phyloP scores from a whole-genome alignment of 2,888 invertebrate species.

The Tuberolachnus salignus region DNA sequence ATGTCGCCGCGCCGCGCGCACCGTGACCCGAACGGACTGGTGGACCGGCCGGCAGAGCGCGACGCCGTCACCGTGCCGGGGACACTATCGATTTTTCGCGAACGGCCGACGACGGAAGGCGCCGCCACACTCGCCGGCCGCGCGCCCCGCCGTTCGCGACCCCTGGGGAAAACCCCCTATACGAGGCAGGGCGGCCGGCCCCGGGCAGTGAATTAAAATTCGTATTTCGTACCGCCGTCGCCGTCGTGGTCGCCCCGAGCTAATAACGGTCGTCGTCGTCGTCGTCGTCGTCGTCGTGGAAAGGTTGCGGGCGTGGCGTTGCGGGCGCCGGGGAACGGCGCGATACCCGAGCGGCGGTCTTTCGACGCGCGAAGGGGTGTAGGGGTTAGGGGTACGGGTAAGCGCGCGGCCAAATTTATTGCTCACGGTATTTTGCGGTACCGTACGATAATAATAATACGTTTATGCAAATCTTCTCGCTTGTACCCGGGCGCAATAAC shows the following conservation, averaged over 20 bases:
- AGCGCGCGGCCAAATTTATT: background rate
- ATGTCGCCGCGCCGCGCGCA: conserved; percentile 46
- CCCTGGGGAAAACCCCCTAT: conserved; percentile 34
- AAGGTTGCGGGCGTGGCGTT: too few relatives aligned
- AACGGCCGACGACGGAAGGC: background rate
- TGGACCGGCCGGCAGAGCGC: conserved; percentile 49
- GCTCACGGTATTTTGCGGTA: background rate
- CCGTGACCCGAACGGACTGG: conserved; percentile 47
- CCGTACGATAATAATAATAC: background rate
- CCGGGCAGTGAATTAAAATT: conserved; percentile 39
- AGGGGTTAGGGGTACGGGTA: too few relatives aligned
- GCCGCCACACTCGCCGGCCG: background rate
- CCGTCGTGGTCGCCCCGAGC: background rate
- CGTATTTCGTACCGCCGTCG: conserved; percentile 2
- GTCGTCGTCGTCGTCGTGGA: background rate
- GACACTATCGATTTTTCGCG: conserved; percentile 20
- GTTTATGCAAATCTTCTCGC: conserved; percentile 17
- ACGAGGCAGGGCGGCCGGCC: background rate
- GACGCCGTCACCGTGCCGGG: background rate
- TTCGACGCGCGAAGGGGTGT: too few relatives aligned
- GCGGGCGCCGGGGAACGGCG: background rate
- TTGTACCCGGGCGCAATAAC: too few relatives aligned
- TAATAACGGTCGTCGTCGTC: conserved; percentile 18
- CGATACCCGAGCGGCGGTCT: background rate
- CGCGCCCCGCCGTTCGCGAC: background rate